These are phyloP conservation scores for Taphrorychus bicolor DNA, from an alignment of 2,888 invertebrate species.

Conservation along the genomic window DNA sequence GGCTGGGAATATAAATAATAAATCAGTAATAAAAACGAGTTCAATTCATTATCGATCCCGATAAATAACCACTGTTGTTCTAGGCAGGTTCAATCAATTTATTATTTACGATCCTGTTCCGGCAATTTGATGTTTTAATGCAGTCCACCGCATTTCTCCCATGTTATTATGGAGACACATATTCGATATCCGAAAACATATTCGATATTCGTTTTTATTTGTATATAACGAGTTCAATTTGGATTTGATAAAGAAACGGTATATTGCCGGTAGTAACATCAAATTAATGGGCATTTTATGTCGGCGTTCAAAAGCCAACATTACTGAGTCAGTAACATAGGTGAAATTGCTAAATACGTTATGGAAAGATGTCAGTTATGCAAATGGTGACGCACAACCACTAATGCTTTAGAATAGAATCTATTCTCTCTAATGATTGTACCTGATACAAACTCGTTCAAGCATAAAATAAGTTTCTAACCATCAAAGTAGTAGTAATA, in stretches of 20 bases:
- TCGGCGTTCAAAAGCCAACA: too few relatives aligned
- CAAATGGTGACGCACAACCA: too few relatives aligned
- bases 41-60: conserved; percentile 10
- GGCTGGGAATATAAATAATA: background rate
- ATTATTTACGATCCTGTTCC: conserved; percentile 23
- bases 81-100: conserved; percentile 28
- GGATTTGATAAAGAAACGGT: too few relatives aligned
- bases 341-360: too few relatives aligned
- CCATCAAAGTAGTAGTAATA: too few relatives aligned
- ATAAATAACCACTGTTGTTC: conserved; percentile 29
- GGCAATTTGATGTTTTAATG: background rate
- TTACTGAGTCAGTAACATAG: too few relatives aligned
- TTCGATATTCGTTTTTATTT: background rate
- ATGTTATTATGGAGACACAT: too few relatives aligned
- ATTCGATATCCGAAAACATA: background rate
- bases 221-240: background rate
- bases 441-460: too few relatives aligned
- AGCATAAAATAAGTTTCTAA: too few relatives aligned
- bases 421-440: too few relatives aligned
- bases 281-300: background rate
- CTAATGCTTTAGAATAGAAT: too few relatives aligned
- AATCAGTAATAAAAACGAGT: conserved; percentile 6
- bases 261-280: background rate
- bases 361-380: too few relatives aligned
- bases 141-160: background rate